phyloP scores from a whole-genome alignment of 2,888 invertebrate genomes.

The Steinernema hermaphroditum region DNA sequence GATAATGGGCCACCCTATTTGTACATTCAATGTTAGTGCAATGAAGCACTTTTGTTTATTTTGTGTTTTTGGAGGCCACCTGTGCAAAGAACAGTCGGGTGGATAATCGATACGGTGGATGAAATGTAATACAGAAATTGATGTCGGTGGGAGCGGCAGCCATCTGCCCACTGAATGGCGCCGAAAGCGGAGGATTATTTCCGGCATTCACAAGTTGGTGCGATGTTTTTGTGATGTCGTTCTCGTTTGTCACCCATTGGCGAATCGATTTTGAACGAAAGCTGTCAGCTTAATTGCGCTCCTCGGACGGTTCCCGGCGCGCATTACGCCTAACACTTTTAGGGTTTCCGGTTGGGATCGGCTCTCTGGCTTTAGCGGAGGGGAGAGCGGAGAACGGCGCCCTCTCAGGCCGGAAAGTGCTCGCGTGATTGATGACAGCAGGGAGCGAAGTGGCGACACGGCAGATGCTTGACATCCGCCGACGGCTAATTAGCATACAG shows the following conservation, averaged over 20 bases:
- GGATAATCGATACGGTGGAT: constrained; percentile 22
- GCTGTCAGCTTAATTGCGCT: constrained; percentile 18
- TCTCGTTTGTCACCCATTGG: background rate
- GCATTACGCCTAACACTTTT: background rate
- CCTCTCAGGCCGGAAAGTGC: constrained; percentile 23
- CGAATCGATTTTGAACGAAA: constrained; percentile 17
- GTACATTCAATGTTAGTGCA: no score
- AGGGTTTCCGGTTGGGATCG: background rate
- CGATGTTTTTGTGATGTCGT: constrained; percentile 7
- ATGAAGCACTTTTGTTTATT: no score
- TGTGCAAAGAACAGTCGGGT: background rate
- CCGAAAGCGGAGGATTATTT: constrained; percentile 12
- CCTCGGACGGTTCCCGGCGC: background rate
- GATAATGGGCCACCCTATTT: no score
- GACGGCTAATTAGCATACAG: constrained; percentile 18
- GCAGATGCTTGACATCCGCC: constrained; percentile 26
- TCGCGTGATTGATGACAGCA: constrained; percentile 18
- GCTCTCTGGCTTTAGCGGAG: background rate
- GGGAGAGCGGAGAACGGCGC: background rate
- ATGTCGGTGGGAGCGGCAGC: background rate
- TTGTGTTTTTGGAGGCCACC: no score
- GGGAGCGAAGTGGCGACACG: background rate
- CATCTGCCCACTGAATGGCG: background rate
- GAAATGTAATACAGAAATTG: constrained; percentile 26
- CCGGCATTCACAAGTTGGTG: background rate